phyloP scores from a whole-genome alignment of 2,797 vertebrate genomes.

The Ispidina picta region DNA sequence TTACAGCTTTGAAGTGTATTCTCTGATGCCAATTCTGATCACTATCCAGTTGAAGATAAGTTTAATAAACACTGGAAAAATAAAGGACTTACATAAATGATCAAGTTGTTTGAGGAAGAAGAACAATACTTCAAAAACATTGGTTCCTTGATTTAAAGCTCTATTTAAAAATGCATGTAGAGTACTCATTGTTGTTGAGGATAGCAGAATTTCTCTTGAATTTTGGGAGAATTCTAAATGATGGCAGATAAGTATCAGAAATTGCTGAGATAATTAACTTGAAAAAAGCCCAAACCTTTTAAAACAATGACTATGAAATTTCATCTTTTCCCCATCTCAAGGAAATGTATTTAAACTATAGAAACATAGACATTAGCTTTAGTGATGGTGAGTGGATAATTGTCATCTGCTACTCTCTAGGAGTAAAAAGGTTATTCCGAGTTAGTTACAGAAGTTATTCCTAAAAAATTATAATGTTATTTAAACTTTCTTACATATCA shows the following conservation, averaged over 20 bases:
- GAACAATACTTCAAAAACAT: neutral
- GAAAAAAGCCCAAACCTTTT: neutral
- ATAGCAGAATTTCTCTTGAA: neutral
- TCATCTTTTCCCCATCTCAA: neutral
- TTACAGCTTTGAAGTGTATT: constrained; percentile 4
- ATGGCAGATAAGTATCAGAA: neutral
- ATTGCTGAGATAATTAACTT: neutral
- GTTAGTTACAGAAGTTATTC: constrained; percentile 66
- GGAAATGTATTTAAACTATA: neutral
- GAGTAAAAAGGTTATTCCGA: constrained; percentile 51
- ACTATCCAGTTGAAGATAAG: constrained; percentile 6
- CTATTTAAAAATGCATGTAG: neutral
- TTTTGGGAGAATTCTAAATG: neutral
- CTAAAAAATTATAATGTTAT: constrained; percentile 72
- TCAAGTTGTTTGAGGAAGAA: neutral
- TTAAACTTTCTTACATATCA: constrained; percentile 81
- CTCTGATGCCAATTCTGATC: constrained; percentile 18
- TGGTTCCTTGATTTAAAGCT: neutral
- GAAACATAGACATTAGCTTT: neutral
- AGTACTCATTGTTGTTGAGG: neutral
- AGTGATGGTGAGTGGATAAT: neutral
- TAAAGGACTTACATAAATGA: constrained; percentile 9
- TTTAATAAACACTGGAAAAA: constrained; percentile 43
- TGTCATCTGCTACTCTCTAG: constrained; percentile 25
- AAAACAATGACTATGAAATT: neutral